A percentile compares a stretch with the other conserved stretches of the same genome.
Conservation (phyloP, 2,888 invertebrate species). For the Diabrotica balteata region DNA sequence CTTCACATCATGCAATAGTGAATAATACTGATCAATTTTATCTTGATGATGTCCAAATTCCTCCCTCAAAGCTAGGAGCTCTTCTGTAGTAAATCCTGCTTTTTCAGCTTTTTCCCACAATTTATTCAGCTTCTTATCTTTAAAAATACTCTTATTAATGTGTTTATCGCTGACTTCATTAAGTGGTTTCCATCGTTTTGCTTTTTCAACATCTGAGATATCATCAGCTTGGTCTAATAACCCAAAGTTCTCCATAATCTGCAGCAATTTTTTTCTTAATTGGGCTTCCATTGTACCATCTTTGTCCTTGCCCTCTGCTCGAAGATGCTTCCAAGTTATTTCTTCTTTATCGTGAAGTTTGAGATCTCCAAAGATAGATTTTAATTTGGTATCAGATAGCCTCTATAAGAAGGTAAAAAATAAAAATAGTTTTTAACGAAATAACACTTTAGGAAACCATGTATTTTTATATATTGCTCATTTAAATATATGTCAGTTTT, state of each 20-base stretch:
- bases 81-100: constrained; percentile 86
- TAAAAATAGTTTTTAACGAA: too few relatives aligned
- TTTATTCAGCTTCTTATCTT: constrained; percentile 88
- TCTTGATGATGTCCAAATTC: constrained; percentile 93
- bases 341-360: constrained; percentile 94
- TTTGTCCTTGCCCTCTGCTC: constrained; percentile 84
- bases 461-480: too few relatives aligned
- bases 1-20: constrained; percentile 76
- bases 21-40: constrained; percentile 89
- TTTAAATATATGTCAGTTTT: too few relatives aligned
- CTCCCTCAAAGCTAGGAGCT: constrained; percentile 81
- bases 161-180: constrained; percentile 66
- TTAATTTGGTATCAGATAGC: constrained; percentile 82
- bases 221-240: constrained; percentile 82
- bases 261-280: constrained; percentile 78
- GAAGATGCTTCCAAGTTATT: constrained; percentile 80
- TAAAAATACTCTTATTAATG: constrained; percentile 79
- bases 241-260: constrained; percentile 83
- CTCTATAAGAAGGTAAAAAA: constrained; percentile 64
- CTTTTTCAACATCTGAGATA: constrained; percentile 66
- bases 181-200: constrained; percentile 64
- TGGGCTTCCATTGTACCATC: constrained; percentile 85
- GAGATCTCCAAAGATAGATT: constrained; percentile 85
- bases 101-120: constrained; percentile 89
- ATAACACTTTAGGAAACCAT: too few relatives aligned